Conservation (phyloP, 2,888 invertebrate genomes). For the Dendrolimus pini region DNA sequence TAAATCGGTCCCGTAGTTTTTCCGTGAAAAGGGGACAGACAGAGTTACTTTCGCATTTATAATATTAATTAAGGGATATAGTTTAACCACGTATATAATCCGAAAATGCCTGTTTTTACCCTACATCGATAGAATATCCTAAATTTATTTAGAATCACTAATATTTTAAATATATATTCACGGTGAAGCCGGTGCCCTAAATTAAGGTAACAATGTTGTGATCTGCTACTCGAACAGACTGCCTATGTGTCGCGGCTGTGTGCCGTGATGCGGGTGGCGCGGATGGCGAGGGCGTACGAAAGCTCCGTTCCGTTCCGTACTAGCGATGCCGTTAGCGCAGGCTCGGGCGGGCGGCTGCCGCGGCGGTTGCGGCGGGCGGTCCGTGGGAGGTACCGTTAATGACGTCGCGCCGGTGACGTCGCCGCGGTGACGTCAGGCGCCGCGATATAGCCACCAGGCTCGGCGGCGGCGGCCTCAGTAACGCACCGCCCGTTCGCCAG, state of each 20-base stretch:
- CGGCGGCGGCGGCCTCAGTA: constrained; percentile 76
- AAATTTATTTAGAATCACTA: no score
- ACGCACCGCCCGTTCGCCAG: constrained; percentile 72
- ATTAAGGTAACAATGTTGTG: no score
- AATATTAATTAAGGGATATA: no score
- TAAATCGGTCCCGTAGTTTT: no score
- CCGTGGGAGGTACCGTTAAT: constrained; percentile 77
- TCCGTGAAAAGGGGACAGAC: no score
- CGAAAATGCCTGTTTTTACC: no score
- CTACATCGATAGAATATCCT: no score
- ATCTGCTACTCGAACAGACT: no score
- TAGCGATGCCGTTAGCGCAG: constrained; percentile 74
- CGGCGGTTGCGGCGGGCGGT: constrained; percentile 64
- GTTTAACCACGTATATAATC: no score
- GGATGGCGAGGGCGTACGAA: constrained; percentile 49
- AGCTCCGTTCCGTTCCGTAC: constrained; percentile 64
- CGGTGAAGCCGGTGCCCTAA: no score
- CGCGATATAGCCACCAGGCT: constrained; percentile 74
- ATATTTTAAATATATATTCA: no score
- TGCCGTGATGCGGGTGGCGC: constrained; percentile 16
- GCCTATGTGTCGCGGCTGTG: constrained; percentile 20
- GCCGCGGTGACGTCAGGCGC: constrained; percentile 66
- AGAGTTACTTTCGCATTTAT: no score
- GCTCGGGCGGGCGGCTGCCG: constrained; percentile 67
- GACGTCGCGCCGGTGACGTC: constrained; percentile 69